Base-by-base conservation (phyloP, 2,888 invertebrate genomes). In the Agonopterix heracliana region DNA sequence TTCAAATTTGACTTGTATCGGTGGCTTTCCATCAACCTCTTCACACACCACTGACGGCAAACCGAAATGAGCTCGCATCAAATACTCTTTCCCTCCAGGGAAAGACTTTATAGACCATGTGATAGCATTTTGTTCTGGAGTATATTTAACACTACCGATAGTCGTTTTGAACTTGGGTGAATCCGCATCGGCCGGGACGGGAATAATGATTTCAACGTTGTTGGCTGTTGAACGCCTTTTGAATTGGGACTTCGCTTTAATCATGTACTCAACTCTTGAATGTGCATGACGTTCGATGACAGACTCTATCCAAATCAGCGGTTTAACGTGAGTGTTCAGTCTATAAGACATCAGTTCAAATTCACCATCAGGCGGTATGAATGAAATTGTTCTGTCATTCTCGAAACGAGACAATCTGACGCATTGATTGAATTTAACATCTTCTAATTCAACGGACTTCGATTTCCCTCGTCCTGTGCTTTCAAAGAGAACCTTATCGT, bases 281-380 rank as follows among this genome's bases (percentile, higher is more conserved):
- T 99, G 98, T 9, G 95, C 97, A 84, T 99, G 98, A 14, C 98
- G 92, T 75, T 99, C 99, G 69, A 99, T 98, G 2, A 98, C 97
- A 5, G 98, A 98, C 79, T 99, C 99, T 54, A 99, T 98, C 99
- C 99, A 99, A 71, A 99, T 98, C 54, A 99, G 81, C 0, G 99
- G 99, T 71, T 99, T 99, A 26, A 96, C 98, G 80, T 98, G 98
- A 11, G 98, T 99, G 78, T 97, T 98, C 36, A 99, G 88, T 48
- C 98, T 92, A 78, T 99, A 99, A 0, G 98, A 98, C 98, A 99
- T 99, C 51, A 99, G 86, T 78, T 99, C 99, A 88, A 99, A 99
- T 78, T 99, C 99, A 12, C 99, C 99, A 89, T 99, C 99, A 0
- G 99, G 99, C 50, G 99, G 99, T 69, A 99, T 98, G 77, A 99